Base-by-base conservation (phyloP, 2,113 vertebrate species). In the Cepphus grylle region DNA sequence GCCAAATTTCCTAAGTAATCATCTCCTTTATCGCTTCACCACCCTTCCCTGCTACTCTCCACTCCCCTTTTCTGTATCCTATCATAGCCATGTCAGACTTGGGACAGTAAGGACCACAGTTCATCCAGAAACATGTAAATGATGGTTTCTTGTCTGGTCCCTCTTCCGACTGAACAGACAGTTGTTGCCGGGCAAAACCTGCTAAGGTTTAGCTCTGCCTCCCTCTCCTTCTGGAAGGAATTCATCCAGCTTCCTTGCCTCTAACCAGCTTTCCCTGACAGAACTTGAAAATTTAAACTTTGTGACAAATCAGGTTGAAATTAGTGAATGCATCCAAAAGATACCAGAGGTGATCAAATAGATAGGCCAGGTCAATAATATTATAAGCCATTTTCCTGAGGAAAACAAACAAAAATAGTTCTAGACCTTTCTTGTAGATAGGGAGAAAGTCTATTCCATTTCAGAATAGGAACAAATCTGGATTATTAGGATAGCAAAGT, bases 41-140 rank as follows among this genome's bases (percentile, higher is more conserved):
- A 26, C 38, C 66, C 14, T 84, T 73, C 12, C 34, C 22, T 50
- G 52, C 5, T 87, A 17, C 15, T 87, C 23, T 78, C 13, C 15
- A 42, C 25, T 53, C 6, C 10, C 18, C 12, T 88, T 56, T 86
- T 56, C 49, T 72, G 5, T 52, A 67, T 49, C 38, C 29, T 87
- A 1, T 25, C 27, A 53, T 5, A 83, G 4, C 20, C 8, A 14
- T 45, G 12, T 10, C 32, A 59, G 65, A 67, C 11, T 72, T 47
- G 66, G 87, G 40, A 82, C 12, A 40, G 11, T 30, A 36, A 0
- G 22, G 26, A n/a, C 25, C 36, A 17, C 0, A 0, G 16, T 53
- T 62, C 45, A 77, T n/a, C 12, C 45, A 91, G 59, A 74, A 49
- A 72, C 6, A 8, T 5, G 4, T 18, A 61, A 71, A 45, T 12